Base-by-base conservation (phyloP, 2,113 vertebrate genomes). In the Panthera leo region DNA sequence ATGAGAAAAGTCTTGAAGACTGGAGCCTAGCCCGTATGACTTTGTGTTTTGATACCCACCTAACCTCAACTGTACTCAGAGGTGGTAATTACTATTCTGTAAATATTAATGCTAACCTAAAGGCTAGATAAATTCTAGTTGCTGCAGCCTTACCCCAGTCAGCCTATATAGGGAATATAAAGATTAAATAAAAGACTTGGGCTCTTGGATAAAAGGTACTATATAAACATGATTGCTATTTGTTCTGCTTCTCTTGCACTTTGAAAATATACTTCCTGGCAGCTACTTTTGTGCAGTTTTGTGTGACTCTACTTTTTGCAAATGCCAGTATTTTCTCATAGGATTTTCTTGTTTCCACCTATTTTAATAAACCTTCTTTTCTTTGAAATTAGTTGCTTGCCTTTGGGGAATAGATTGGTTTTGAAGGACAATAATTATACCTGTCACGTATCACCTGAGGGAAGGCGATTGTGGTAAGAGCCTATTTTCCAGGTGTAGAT, bases 291-390 rank as follows among this genome's bases (percentile, higher is more conserved):
- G 31, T 93, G 15, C 23, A 10, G 16, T 75, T 91, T 78, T 92
- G 27, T 45, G 15, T 80, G 65, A 96, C 67, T 85, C 21, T 95
- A 76, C 94, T 87, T 94, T 71, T 73, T 71, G 42, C 34, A 85
- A 92, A 90, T 71, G 23, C 10, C 6, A 48, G 61, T 68, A 18
- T 63, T 89, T 96, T 83, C 65, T 93, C 85, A 45, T 15, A 70
- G 48, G 80, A 73, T 82, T 92, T 73, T 51, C 58, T 36, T 34
- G 36, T 92, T 67, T 76, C 79, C 18, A 11, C 42, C 58, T 82
- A 51, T 70, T 88, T 67, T n/a, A 80, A 39, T 53, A 34, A 86
- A 14, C 16, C 39, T 65, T 58, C 42, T 96, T 80, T 80, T 68
- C 75, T 85, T 85, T 85, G 55, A 82, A 96, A 90, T 92, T 18